Evolutionary conservation across 2,113 vertebrate genomes (phyloP), one percentile per base, ranked within the genome.

Genomic region (Plestiodon gilberti): DNA sequence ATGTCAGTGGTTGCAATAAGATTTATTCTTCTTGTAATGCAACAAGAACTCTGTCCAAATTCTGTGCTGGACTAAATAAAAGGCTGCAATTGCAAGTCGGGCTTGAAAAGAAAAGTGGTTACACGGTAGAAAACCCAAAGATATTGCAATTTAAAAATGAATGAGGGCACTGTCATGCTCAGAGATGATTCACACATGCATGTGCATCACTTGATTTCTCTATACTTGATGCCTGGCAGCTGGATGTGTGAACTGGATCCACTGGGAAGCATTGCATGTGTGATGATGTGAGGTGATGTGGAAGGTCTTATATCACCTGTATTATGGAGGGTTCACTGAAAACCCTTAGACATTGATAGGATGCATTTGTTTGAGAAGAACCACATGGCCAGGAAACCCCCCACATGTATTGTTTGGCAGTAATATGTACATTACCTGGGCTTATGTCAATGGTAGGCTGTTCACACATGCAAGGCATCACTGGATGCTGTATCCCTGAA

Each of bases 341-440:
- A 57, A 57, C 43, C 43, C 8, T 83, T 91, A 65, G 79, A 23
- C 14, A 86, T 2, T 75, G 6, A 81, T 87, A 30, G 35, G 1
- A 35, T 80, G 1, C 1, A 78, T 73, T 55, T 59, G 23, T 10
- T 13, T 23, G 43, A 75, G 61, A 28, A 67, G n/a, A 78, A 10
- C 0, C 59, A 87, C n/a, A 15, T 33, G 40, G 77, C 78, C 52
- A 8, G 78, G 0, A n/a, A n/a, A n/a, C n/a, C n/a, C n/a, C n/a
- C n/a, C n/a, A n/a, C n/a, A n/a, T n/a, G n/a, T n/a, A n/a, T n/a
- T n/a, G n/a, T n/a, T n/a, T n/a, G n/a, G n/a, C n/a, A n/a, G n/a
- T n/a, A n/a, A n/a, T n/a, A n/a, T n/a, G n/a, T n/a, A n/a, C n/a
- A n/a, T n/a, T n/a, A n/a, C n/a, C n/a, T n/a, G n/a, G n/a, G n/a